Conservation (phyloP, 2,113 vertebrate species). For the Perognathus longimembris region DNA sequence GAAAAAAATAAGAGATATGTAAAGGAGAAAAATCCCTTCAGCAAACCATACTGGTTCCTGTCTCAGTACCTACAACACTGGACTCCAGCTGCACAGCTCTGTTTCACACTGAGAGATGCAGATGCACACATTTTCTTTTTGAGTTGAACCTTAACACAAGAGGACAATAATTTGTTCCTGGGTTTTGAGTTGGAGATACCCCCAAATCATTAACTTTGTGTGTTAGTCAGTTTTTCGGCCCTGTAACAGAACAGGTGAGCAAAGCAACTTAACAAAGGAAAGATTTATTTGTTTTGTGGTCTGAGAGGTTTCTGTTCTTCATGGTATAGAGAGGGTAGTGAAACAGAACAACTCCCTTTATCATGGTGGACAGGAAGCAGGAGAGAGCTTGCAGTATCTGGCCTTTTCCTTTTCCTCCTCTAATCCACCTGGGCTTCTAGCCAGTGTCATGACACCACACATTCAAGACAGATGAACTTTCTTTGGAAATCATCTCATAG, state of each 20-base stretch:
- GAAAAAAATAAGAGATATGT: background rate
- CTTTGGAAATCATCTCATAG: background rate
- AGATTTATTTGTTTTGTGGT: background rate
- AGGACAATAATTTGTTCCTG: background rate
- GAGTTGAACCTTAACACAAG: background rate
- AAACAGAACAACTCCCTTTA: background rate
- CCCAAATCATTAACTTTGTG: background rate
- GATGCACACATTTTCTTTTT: background rate
- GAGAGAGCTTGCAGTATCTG: background rate
- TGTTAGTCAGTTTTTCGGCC: background rate
- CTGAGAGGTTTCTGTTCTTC: too few relatives aligned
- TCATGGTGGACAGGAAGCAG: background rate
- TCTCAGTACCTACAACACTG: background rate
- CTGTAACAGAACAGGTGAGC: background rate
- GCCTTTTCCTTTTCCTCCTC: background rate
- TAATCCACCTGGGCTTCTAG: background rate
- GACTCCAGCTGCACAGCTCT: background rate
- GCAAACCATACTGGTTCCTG: background rate
- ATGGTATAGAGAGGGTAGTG: background rate
- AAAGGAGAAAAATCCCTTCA: constrained; percentile 1
- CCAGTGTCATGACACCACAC: background rate
- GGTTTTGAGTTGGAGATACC: background rate
- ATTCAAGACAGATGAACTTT: background rate
- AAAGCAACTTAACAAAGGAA: background rate
- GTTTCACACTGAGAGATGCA: background rate